These are phyloP conservation scores for Merops nubicus DNA, from an alignment of 2,113 vertebrate species.

Conservation along the genomic window DNA sequence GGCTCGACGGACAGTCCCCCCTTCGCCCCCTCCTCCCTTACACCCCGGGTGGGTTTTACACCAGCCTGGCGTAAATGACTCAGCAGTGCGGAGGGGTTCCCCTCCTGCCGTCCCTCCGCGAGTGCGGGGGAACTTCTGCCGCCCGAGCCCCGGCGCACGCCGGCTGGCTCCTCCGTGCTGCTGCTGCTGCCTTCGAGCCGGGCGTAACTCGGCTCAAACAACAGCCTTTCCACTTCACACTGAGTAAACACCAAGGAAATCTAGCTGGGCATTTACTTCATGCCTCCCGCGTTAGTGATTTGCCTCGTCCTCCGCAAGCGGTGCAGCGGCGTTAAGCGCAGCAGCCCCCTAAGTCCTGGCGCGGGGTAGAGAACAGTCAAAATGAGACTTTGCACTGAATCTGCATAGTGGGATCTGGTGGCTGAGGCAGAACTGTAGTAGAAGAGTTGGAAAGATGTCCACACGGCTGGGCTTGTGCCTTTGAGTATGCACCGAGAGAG, in stretches of 20 bases:
- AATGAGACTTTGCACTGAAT: background rate
- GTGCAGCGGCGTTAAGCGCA: background rate
- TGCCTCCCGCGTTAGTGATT: background rate
- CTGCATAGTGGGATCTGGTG: background rate
- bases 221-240: background rate
- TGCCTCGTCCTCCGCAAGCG: background rate
- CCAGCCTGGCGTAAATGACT: conserved; percentile 57
- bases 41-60: background rate
- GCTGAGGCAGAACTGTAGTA: background rate
- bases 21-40: background rate
- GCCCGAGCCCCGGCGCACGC: background rate
- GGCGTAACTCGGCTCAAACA: background rate
- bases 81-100: conserved; percentile 59
- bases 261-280: background rate
- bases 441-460: background rate
- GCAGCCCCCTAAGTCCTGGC: background rate
- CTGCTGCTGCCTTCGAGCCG: background rate
- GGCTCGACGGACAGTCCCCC: background rate
- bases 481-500: background rate
- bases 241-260: background rate
- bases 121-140: background rate
- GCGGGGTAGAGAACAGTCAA: background rate
- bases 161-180: background rate
- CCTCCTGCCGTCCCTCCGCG: background rate
- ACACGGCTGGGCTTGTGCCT: background rate